Percentiles rank a stretch among this genome's conserved stretches.
phyloP scores from a whole-genome alignment of 2,797 vertebrate species.

The Rousettus madagascariensis region DNA sequence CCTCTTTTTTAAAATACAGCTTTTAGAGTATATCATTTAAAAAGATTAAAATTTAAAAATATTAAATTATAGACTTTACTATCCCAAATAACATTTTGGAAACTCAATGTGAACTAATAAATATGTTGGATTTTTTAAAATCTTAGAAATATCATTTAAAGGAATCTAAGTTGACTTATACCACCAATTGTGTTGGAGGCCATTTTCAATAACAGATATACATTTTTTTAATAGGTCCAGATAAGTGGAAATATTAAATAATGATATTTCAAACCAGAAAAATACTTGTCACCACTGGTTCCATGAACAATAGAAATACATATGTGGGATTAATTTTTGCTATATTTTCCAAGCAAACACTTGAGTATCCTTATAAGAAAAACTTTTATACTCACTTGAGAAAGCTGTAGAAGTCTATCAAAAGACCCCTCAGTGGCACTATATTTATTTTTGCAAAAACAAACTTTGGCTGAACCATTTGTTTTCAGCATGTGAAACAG shows the following conservation, averaged over 20 bases:
- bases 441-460: constrained; percentile 60
- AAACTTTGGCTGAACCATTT: constrained; percentile 57
- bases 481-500: constrained; percentile 61
- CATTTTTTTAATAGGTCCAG: not conserved
- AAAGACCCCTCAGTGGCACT: not conserved
- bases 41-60: not conserved
- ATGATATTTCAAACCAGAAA: constrained; percentile 38
- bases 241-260: constrained; percentile 17
- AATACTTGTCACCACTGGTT: not conserved
- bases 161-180: not conserved
- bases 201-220: not conserved
- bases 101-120: not conserved
- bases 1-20: constrained; percentile 2
- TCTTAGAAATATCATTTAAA: not conserved
- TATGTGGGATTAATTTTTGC: not conserved
- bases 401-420: not conserved
- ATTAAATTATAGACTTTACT: not conserved
- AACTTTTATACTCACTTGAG: not conserved
- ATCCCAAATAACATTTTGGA: not conserved
- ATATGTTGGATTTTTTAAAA: not conserved
- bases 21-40: not conserved
- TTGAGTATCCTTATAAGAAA: constrained; percentile 11
- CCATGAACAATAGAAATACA: not conserved
- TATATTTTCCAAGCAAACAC: not conserved
- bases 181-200: not conserved